Evolutionary conservation across 2,113 vertebrate genomes (phyloP), one percentile per base, ranked within the genome.

Genomic region (Ictalurus punctatus): DNA sequence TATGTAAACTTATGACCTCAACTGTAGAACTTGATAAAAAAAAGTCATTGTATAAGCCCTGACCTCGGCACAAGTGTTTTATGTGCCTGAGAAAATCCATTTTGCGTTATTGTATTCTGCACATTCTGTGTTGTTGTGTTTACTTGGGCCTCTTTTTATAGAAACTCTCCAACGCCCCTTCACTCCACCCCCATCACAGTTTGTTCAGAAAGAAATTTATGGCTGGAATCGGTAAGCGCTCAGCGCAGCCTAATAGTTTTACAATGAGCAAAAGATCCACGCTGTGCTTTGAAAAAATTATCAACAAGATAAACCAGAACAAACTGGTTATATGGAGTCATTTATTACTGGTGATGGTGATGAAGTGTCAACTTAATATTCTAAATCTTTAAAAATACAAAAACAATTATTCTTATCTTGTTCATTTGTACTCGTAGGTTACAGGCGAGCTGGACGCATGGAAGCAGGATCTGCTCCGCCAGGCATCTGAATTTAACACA

Each of bases 401-500:
- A 8, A 48, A 48, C 44, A 17, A 58, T 40, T 16, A 34, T 69
- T 30, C 23, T 40, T 74, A 10, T 76, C 14, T 30, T 67, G 30
- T 71, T 34, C 23, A 40, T n/a, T 74, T 89, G 27, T 74, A 19
- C 9, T 30, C 16, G 16, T 92, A 99, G 98, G 98, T 99, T 74
- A 99, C 97, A 4, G 97, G 97, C 40, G 98, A 99, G 86, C 94
- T 99, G 87, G 98, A 99, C 2, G 98, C 98, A 82, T 99, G 98
- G 98, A 99, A 98, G 88, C 98, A 99, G 92, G 98, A 99, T 91
- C 94, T 99, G 44, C 95, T 99, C 89, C 96, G 97, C 90, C 98
- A 99, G 94, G 97, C 97, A 93, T 97, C 97, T 90, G 98, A 99
- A 93, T 98, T 99, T 91, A 98, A 97, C 27, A 95, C 96, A 0